Conservation (phyloP, 2,888 invertebrate genomes). For the Masnerella sp. region DNA sequence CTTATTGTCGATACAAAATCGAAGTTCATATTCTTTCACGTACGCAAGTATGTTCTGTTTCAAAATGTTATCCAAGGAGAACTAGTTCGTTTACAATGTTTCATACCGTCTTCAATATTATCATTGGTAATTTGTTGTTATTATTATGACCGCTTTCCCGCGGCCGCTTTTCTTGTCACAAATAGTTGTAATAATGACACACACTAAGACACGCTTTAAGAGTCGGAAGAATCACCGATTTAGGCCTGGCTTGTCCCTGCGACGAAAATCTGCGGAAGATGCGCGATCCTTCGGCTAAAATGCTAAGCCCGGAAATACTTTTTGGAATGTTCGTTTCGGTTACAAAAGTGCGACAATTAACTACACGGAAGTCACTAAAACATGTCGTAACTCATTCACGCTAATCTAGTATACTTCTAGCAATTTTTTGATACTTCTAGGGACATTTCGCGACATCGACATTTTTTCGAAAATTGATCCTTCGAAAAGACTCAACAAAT, state of each 20-base stretch:
- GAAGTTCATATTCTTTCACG: background rate
- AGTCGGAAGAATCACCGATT: constrained; percentile 52
- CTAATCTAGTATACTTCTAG: too few relatives aligned
- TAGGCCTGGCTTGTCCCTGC: constrained; percentile 55
- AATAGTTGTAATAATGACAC: constrained; percentile 36
- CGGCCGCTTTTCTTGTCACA: constrained; percentile 22
- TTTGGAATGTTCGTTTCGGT: constrained; percentile 43
- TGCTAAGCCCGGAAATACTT: constrained; percentile 42
- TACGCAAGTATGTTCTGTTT: background rate
- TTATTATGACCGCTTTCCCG: background rate
- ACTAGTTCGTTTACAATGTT: constrained; percentile 21
- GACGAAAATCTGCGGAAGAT: constrained; percentile 55
- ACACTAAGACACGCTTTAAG: constrained; percentile 54
- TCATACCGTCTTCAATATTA: constrained; percentile 2
- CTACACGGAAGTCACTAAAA: constrained; percentile 10
- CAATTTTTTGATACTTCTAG: too few relatives aligned
- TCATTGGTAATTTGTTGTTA: background rate
- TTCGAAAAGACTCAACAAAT: too few relatives aligned
- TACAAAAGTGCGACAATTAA: constrained; percentile 34
- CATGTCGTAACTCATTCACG: too few relatives aligned
- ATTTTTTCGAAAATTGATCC: too few relatives aligned
- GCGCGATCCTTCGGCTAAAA: constrained; percentile 41
- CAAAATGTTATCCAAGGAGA: background rate
- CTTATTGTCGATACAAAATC: constrained; percentile 51
- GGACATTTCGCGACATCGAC: too few relatives aligned